These are phyloP conservation scores for Phaethornis superciliosus DNA, from an alignment of 2,113 vertebrate species.

Conservation along the genomic window DNA sequence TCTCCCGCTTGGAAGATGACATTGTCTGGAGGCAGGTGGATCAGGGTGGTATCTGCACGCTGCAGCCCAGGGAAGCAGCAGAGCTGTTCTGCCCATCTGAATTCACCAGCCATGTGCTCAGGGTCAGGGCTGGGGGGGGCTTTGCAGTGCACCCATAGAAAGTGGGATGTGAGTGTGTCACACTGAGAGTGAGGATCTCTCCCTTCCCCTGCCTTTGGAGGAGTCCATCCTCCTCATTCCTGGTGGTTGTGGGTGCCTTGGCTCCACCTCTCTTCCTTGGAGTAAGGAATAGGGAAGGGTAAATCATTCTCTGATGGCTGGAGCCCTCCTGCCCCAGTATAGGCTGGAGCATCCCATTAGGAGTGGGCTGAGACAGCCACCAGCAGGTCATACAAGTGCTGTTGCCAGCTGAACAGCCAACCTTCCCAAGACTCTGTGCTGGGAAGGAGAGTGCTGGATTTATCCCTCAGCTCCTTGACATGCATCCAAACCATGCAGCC, in stretches of 20 bases:
- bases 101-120: not conserved
- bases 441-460: not conserved
- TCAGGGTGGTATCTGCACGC: not conserved
- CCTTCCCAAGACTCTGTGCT: not conserved
- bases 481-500: not conserved
- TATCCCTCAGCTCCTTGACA: not conserved
- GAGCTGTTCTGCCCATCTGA: not conserved
- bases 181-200: not conserved
- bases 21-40: not conserved
- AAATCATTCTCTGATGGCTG: not conserved
- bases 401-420: not conserved
- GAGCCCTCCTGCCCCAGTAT: not conserved
- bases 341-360: not conserved
- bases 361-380: not conserved
- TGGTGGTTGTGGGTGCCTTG: not conserved
- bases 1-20: constrained; percentile 31
- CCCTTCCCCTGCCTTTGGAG: not conserved
- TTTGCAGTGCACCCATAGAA: not conserved
- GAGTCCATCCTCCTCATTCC: not conserved
- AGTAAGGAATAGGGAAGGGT: accelerated
- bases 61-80: not conserved
- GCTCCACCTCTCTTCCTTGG: not conserved
- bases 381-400: not conserved
- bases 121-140: not conserved
- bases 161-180: not conserved